Base-by-base conservation (phyloP, 2,888 invertebrate genomes). In the Liposcelis brunnea region DNA sequence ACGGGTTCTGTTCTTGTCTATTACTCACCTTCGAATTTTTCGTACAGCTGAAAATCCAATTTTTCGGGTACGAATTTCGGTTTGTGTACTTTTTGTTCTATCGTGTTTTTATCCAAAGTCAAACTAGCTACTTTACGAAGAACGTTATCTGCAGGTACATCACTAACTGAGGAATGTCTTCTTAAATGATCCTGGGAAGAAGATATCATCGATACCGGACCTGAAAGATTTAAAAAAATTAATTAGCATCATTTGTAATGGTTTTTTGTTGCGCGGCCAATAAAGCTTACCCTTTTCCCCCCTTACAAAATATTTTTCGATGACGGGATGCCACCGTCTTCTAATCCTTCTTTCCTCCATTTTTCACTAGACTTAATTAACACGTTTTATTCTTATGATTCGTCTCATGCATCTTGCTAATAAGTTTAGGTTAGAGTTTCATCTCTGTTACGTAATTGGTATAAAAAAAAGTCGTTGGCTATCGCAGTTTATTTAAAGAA, bases 1-100 rank as follows among this genome's bases (percentile, higher is more conserved):
- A n/a, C n/a, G n/a, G n/a, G n/a, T n/a, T n/a, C n/a, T n/a, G n/a
- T n/a, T n/a, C n/a, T n/a, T 6, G 8, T 26, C 5, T 26, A 26
- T 6, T 6, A 59, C 67, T 67, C 67, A 89, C 90, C 90, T 80
- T 91, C 89, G 67, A 91, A 91, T 65, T 87, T 89, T 64, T 90
- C 85, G 62, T 82, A 83, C 50, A 83, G 71, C 57, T 80, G 77
- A 63, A 85, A 85, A 67, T 87, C 81, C 54, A 89, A 70, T 65
- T 86, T 89, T 60, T 85, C 83, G 2, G 67, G 68, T 48, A 86
- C 79, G 60, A 79, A 81, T 61, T 78, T 79, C 33, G 84, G 81
- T 53, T 75, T 75, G 33, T 69, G 63, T 31, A 77, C 68, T 54
- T 71, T 74, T 51, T 77, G 69, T 53, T 85, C 84, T 47, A 70